Evolutionary conservation across 1,140 invertebrate species (phyloP), one percentile per base, ranked within the genome.

Genomic region (Palaemon carinicauda): DNA sequence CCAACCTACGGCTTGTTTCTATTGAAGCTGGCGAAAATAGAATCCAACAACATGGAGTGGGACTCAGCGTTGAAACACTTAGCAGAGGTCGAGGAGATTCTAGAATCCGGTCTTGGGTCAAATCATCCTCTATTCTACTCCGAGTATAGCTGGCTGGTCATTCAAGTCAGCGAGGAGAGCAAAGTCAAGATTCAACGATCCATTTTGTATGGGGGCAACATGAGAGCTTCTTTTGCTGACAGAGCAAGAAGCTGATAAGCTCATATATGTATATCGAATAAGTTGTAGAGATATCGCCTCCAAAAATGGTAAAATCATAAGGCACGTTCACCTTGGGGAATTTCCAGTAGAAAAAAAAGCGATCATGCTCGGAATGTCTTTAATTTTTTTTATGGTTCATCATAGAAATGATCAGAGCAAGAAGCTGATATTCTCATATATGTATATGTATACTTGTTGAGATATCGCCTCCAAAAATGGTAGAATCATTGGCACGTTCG

Each of bases 161-260:
- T 86, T 7, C 84, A 86, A 54, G 84, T 77, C 24, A 86, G 77
- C 77, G 84, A 86, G 65, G 84, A 86, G 65, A 80, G 54, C 51
- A 71, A 69, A 53, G 69, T 86, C 15, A 50, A 86, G 77, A 86
- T 86, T 21, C 84, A 86, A 31, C 31, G 84, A 3, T 86, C 84
- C 15, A 56, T 86, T 29, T 54, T 86, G 24, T 86, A 80, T 51
- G 84, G 84, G 5, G 50, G 21, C 9, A 60, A 15, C 60, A 12
- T 17, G 27, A 33, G 14, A 3, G 41, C 81, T 17, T 69, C 71
- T 29, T 29, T 69, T 17, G 65, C 10, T 7, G 21, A 31, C 21
- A 10, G 7, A 24, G 65, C n/a, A 14, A 10, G 14, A 1, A 19
- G 60, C 12, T 27, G 60, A 65, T 41, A n/a, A n/a, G n/a, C n/a